Percentiles rank a stretch among this genome's conserved stretches.
These are phyloP conservation scores for Hirtodrosophila trivittata DNA, from an alignment of 2,888 invertebrate genomes.

Conservation along the genomic window DNA sequence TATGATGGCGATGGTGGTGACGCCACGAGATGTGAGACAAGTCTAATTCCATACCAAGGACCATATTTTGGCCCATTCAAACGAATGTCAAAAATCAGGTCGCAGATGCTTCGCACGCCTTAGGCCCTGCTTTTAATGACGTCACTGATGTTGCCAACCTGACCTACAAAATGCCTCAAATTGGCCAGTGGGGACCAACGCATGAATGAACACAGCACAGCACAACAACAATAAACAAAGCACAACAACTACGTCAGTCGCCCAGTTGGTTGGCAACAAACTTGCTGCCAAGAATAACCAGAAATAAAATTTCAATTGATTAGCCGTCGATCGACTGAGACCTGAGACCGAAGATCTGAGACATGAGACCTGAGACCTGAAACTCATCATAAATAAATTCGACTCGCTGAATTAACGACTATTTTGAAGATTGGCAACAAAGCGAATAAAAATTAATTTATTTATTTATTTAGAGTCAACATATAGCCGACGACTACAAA, in stretches of 20 bases:
- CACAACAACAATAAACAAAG: conserved; percentile 13
- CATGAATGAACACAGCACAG: conserved; percentile 37
- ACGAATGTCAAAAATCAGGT: not conserved
- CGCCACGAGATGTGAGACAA: conserved; percentile 26
- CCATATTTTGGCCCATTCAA: not conserved
- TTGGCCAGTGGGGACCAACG: conserved; percentile 34
- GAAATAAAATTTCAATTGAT: conserved; percentile 54
- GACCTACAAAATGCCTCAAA: conserved; percentile 63
- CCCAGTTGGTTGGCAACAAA: conserved; percentile 46
- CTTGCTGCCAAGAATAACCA: conserved; percentile 45
- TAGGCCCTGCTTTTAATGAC: conserved; percentile 38
- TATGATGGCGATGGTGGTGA: conserved; percentile 37
- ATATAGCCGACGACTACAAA: too few species aligned
- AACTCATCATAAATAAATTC: conserved; percentile 48
- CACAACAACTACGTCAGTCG: conserved; percentile 14
- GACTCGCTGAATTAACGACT: conserved; percentile 35
- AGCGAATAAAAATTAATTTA: conserved; percentile 6
- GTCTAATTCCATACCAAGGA: too few species aligned
- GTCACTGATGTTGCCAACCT: conserved; percentile 55
- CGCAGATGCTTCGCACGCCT: not conserved
- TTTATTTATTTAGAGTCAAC: too few species aligned
- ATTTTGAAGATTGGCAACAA: not conserved
- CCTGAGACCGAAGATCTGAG: not conserved
- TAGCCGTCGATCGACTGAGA: conserved; percentile 33
- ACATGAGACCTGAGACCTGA: not conserved